phyloP scores from a whole-genome alignment of 2,113 vertebrate species.

The Proteles cristata region DNA sequence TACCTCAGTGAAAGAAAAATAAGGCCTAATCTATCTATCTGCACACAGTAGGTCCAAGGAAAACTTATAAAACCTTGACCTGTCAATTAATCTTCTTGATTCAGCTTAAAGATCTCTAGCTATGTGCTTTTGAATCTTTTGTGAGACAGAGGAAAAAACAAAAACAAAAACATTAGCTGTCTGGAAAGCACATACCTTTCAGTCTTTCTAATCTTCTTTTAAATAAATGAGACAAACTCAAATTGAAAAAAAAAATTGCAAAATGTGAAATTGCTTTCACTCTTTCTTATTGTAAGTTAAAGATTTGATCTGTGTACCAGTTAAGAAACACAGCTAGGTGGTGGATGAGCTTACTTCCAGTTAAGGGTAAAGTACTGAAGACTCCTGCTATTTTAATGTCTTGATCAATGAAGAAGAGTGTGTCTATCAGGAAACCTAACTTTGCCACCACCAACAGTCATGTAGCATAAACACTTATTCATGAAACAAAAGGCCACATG shows the following conservation, averaged over 20 bases:
- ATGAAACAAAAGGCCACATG: background rate
- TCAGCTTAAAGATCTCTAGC: background rate
- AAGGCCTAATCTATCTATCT: background rate
- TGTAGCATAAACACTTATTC: background rate
- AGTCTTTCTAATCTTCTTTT: background rate
- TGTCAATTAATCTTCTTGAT: background rate
- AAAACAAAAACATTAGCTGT: background rate
- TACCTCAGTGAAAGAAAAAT: background rate
- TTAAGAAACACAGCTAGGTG: background rate
- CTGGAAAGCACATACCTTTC: background rate
- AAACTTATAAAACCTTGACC: background rate
- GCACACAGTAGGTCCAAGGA: background rate
- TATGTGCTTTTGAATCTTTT: background rate
- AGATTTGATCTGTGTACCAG: background rate
- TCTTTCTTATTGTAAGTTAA: background rate
- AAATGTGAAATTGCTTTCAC: slow-evolving; percentile 10
- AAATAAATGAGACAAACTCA: background rate
- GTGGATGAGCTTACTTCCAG: background rate
- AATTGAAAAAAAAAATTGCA: background rate
- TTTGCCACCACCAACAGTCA: background rate
- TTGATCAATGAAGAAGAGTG: background rate
- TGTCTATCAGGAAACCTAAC: background rate
- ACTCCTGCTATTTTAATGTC: background rate
- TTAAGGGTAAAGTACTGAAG: background rate
- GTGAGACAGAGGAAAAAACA: background rate